A percentile compares a stretch with the other conserved stretches of the same genome.
Conservation (phyloP, 2,888 invertebrate species). For the Melitaea athalia region DNA sequence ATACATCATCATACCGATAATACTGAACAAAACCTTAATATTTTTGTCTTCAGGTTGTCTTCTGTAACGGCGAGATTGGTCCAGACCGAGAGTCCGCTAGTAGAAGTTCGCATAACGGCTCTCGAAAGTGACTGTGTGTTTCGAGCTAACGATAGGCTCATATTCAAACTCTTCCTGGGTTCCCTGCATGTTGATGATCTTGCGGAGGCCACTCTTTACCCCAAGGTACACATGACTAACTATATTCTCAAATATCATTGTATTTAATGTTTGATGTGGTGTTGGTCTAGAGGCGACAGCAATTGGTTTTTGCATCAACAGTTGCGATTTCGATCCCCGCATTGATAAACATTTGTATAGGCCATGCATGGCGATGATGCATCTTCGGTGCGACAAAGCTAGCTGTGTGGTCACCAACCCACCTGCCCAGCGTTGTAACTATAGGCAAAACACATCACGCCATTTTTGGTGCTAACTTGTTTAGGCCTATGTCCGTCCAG, state of each 20-base stretch:
- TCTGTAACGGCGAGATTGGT: conserved; percentile 85
- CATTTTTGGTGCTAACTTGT: no score
- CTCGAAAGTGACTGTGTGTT: conserved; percentile 90
- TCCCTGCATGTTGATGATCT: conserved; percentile 87
- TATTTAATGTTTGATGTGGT: no score
- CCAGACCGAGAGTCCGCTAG: conserved; percentile 86
- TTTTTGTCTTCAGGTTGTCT: conserved; percentile 67
- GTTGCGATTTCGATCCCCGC: background rate
- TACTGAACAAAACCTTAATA: no score
- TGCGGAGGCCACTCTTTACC: conserved; percentile 88
- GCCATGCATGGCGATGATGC: no score
- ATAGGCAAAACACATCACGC: no score
- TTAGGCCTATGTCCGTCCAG: no score
- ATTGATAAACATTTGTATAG: background rate
- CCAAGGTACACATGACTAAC: conserved; percentile 77
- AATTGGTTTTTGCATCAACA: background rate
- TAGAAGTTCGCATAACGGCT: conserved; percentile 85
- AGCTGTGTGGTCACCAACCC: no score
- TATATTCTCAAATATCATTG: background rate
- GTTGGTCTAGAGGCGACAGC: no score
- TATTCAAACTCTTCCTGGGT: conserved; percentile 86
- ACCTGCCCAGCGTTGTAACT: no score
- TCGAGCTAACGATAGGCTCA: conserved; percentile 89
- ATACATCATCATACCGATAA: no score
- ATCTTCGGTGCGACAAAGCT: no score